These are phyloP conservation scores for Lottia gigantea DNA, from an alignment of 2,888 invertebrate genomes.

Conservation along the genomic window DNA sequence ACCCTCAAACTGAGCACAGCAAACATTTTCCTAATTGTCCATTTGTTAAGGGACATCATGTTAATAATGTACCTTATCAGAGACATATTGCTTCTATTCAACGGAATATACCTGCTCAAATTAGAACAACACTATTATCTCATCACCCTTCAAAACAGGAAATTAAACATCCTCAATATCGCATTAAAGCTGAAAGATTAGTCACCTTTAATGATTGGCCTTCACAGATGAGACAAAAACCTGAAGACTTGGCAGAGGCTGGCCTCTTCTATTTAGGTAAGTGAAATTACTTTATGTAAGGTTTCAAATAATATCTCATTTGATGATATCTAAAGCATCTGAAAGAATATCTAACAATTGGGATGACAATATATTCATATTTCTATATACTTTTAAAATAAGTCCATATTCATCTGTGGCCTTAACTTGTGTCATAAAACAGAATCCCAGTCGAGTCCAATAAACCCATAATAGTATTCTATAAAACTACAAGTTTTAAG, in stretches of 20 bases:
- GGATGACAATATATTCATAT: too few species aligned
- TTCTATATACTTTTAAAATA: too few species aligned
- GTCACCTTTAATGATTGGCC: conserved; percentile 4
- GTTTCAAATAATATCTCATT: too few species aligned
- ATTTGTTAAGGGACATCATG: conserved; percentile 73
- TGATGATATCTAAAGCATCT: too few species aligned
- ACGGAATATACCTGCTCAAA: not conserved
- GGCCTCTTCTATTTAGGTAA: not conserved
- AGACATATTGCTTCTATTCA: not conserved
- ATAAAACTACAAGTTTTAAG: too few species aligned
- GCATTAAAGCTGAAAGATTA: not conserved
- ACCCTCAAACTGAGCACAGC: conserved; percentile 93
- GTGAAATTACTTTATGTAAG: not conserved
- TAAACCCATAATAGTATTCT: too few species aligned
- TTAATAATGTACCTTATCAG: conserved; percentile 41
- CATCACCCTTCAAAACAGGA: not conserved
- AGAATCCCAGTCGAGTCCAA: too few species aligned
- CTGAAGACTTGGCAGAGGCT: not conserved
- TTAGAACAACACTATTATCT: not conserved
- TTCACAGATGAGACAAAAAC: not conserved
- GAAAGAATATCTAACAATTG: too few species aligned
- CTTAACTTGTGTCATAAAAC: too few species aligned
- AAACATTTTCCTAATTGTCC: conserved; percentile 89
- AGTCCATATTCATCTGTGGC: too few species aligned
- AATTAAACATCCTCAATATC: not conserved